Conservation (phyloP, 2,888 invertebrate species). For the Thera britannica region DNA sequence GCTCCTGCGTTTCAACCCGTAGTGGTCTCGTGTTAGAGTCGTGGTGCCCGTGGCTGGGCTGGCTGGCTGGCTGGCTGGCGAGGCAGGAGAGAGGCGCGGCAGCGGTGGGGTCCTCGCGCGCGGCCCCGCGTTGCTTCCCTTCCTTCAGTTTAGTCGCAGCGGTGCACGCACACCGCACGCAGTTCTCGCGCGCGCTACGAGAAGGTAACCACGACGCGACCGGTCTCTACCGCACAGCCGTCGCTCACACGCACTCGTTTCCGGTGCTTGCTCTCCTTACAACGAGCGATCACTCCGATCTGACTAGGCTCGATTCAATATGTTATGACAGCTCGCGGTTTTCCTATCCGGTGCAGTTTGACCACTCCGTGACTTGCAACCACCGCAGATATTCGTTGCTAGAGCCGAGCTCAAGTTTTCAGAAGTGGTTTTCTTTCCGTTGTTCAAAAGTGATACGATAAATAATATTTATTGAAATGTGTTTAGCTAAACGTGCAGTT, state of each 20-base stretch:
- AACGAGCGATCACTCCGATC: constrained; percentile 37
- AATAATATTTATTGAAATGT: constrained; percentile 52
- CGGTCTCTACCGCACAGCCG: constrained; percentile 48
- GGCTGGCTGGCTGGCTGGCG: constrained; percentile 48
- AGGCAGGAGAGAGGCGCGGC: constrained; percentile 75
- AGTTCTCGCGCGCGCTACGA: constrained; percentile 83
- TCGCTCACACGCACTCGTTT: constrained; percentile 67
- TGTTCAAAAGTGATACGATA: constrained; percentile 38
- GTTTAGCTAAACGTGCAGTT: constrained; percentile 57
- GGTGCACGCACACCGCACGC: constrained; percentile 85
- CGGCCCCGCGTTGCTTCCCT: constrained; percentile 68
- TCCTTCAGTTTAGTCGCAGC: constrained; percentile 79
- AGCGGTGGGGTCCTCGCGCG: constrained; percentile 76
- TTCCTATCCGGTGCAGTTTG: constrained; percentile 33
- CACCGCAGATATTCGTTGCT: constrained; percentile 33
- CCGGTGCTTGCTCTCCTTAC: constrained; percentile 76
- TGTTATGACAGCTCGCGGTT: constrained; percentile 46
- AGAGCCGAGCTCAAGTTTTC: constrained; percentile 16
- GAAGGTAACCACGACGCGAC: constrained; percentile 74
- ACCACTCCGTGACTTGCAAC: constrained; percentile 19
- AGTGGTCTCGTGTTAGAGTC: constrained; percentile 77
- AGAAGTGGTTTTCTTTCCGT: constrained; percentile 21
- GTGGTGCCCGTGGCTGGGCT: constrained; percentile 61
- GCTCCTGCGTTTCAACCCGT: constrained; percentile 79
- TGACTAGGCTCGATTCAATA: constrained; percentile 39